phyloP scores from a whole-genome alignment of 2,797 vertebrate genomes.

The Pseudopleuronectes americanus region DNA sequence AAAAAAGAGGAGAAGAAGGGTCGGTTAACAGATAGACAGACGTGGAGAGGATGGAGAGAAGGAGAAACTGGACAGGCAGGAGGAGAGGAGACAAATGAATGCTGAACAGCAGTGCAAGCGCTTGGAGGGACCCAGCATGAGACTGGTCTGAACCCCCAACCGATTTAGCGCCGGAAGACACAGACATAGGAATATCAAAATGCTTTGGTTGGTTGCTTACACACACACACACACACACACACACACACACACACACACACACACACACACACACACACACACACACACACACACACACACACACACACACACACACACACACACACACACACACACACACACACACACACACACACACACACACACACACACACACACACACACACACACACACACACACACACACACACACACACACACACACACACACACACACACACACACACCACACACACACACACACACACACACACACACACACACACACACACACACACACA shows the following conservation, averaged over 20 bases:
- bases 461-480: neutral
- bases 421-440: neutral
- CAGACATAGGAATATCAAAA: conserved; percentile 73
- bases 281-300: neutral
- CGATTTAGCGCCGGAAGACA: conserved; percentile 72
- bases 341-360: neutral
- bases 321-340: conserved; percentile 7
- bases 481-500: neutral
- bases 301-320: neutral
- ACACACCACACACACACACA: neutral
- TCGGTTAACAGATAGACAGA: conserved; percentile 7
- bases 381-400: neutral
- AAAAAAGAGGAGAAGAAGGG: conserved; percentile 29
- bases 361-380: conserved; percentile 16
- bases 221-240: neutral
- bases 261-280: conserved; percentile 29
- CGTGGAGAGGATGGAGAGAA: conserved; percentile 14
- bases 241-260: neutral
- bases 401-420: neutral
- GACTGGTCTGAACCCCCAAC: conserved; percentile 73
- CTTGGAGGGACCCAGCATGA: conserved; percentile 74
- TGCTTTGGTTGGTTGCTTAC: conserved; percentile 53
- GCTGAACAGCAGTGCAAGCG: conserved; percentile 70
- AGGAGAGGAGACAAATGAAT: conserved; percentile 57
- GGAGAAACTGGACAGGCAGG: conserved; percentile 35